Conservation (phyloP, 2,797 vertebrate species). For the Vespertilio murinus region DNA sequence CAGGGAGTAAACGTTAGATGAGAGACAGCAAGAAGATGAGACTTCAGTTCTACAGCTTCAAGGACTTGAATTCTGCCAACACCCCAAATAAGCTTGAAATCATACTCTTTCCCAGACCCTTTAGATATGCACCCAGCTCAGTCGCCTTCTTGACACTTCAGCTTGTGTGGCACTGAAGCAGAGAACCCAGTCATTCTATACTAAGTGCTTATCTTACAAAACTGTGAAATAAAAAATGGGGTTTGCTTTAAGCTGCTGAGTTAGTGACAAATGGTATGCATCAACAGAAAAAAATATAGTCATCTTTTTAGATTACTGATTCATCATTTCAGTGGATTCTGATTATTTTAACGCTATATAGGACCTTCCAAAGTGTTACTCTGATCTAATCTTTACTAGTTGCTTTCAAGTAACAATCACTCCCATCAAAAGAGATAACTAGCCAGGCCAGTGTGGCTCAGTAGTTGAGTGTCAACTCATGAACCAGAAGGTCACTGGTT, state of each 20-base stretch:
- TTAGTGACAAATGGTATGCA: neutral
- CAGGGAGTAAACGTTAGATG: neutral
- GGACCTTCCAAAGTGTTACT: neutral
- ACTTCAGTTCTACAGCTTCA: neutral
- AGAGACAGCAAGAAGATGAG: neutral
- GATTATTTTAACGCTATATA: constrained; percentile 7
- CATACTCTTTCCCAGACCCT: neutral
- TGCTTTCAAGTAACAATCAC: neutral
- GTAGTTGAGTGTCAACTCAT: neutral
- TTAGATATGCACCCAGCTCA: neutral
- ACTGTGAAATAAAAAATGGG: neutral
- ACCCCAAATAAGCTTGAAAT: neutral
- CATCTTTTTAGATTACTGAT: neutral
- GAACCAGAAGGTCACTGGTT: neutral
- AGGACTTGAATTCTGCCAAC: neutral
- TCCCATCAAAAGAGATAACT: neutral
- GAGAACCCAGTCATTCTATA: neutral
- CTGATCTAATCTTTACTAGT: neutral
- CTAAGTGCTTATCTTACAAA: neutral
- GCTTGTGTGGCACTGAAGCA: neutral
- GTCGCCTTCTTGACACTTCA: neutral
- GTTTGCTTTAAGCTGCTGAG: neutral
- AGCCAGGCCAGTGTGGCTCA: neutral
- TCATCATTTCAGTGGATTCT: neutral
- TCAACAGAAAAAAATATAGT: neutral